Percentiles rank a stretch among this genome's conserved stretches.
Evolutionary conservation across 2,888 invertebrate genomes (phyloP).

Genomic region (Incurvaria masculella): DNA sequence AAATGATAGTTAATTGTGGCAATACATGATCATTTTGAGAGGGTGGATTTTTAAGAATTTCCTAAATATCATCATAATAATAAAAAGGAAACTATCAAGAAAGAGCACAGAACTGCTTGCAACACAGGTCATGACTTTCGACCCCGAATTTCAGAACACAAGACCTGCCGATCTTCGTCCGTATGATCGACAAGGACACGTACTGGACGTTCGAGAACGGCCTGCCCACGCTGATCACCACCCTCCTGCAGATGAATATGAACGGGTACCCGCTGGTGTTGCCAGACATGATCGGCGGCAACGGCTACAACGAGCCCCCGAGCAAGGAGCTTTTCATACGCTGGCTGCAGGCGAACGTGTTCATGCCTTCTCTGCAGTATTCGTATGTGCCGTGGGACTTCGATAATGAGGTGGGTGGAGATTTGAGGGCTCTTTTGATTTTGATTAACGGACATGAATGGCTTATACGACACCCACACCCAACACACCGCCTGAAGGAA

Average conservation of each 20-base stretch:
- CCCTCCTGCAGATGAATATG: slow-evolving; percentile 59
- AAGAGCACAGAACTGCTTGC: neutral
- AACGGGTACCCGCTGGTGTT: slow-evolving; percentile 69
- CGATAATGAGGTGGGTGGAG: slow-evolving; percentile 46
- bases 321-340: slow-evolving; percentile 65
- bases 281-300: slow-evolving; percentile 75
- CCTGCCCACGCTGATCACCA: slow-evolving; percentile 67
- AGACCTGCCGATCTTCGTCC: slow-evolving; percentile 63
- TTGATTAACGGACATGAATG: too few species aligned
- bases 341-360: slow-evolving; percentile 73
- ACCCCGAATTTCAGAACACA: slow-evolving; percentile 52
- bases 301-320: slow-evolving; percentile 50
- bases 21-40: too few species aligned
- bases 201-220: slow-evolving; percentile 67
- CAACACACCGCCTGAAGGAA: too few species aligned
- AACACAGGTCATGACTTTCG: neutral
- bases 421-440: too few species aligned
- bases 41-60: too few species aligned
- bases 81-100: too few species aligned
- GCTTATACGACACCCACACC: too few species aligned
- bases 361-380: slow-evolving; percentile 77
- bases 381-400: slow-evolving; percentile 78
- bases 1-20: too few species aligned
- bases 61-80: too few species aligned
- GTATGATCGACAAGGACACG: slow-evolving; percentile 75